Conservation (phyloP, 2,888 invertebrate species). For the Abscondita cerata region DNA sequence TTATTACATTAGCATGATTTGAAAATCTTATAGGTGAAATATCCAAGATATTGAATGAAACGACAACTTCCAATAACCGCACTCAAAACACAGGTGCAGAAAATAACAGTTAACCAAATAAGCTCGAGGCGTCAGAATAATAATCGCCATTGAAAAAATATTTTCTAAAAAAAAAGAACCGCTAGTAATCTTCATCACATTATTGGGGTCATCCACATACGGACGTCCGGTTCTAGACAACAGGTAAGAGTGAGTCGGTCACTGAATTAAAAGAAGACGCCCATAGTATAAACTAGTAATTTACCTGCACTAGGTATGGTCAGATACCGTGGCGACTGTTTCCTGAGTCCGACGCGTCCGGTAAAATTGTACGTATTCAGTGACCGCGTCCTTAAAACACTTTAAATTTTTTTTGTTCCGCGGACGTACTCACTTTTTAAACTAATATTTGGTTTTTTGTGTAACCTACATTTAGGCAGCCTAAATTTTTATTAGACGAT, state of each 20-base stretch:
- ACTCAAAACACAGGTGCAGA: neutral
- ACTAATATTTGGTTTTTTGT: neutral
- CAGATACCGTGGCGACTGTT: constrained; percentile 36
- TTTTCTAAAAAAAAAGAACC: constrained; percentile 16
- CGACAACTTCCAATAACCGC: no score
- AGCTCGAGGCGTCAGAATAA: neutral
- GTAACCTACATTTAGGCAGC: neutral
- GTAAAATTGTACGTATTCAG: constrained; percentile 27
- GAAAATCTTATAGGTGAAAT: no score
- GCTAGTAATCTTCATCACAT: constrained; percentile 23
- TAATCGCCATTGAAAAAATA: neutral
- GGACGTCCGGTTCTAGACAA: constrained; percentile 44
- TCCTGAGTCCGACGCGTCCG: constrained; percentile 31
- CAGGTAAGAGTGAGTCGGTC: constrained; percentile 33
- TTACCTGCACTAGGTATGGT: constrained; percentile 29
- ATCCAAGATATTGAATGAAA: no score
- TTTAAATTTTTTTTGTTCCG: constrained; percentile 12
- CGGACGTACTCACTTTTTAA: neutral
- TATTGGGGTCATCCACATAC: constrained; percentile 35
- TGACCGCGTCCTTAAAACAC: constrained; percentile 32
- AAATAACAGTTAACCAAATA: neutral
- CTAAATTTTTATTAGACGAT: no score
- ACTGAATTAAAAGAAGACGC: constrained; percentile 33
- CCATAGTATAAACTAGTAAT: constrained; percentile 22
- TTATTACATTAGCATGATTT: no score